Conservation (phyloP, 2,113 vertebrate species). For the Pyxicephalus adspersus region DNA sequence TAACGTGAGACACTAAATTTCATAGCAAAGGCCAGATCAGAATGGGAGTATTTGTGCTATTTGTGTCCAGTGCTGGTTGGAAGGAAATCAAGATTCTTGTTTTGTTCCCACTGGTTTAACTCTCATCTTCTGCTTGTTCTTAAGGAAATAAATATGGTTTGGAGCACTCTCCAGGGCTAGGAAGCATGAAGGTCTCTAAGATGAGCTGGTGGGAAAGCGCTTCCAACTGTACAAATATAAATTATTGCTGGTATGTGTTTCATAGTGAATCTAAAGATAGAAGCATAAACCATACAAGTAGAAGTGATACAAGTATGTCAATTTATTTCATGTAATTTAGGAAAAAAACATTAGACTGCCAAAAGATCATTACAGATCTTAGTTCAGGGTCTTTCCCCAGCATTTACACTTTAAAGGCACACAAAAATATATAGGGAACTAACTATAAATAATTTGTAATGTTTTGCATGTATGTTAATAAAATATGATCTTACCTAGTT, state of each 20-base stretch:
- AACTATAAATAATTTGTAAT: no score
- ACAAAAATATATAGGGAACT: no score
- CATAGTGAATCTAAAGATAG: constrained; percentile 41
- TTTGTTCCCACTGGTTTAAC: constrained; percentile 55
- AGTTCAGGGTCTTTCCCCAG: no score
- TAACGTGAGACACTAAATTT: constrained; percentile 54
- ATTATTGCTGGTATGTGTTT: constrained; percentile 36
- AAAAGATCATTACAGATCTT: no score
- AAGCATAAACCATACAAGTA: constrained; percentile 2
- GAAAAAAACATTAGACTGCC: neutral
- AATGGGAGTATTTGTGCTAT: constrained; percentile 56
- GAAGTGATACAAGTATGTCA: neutral
- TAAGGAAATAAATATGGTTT: constrained; percentile 54
- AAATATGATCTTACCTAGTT: no score
- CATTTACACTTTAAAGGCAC: no score
- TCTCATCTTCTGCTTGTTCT: constrained; percentile 54
- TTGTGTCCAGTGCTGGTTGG: constrained; percentile 53
- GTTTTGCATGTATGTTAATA: no score
- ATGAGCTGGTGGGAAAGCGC: constrained; percentile 47
- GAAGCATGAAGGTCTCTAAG: constrained; percentile 48
- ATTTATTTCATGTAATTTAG: neutral
- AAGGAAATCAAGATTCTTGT: constrained; percentile 53
- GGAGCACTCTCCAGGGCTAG: constrained; percentile 51
- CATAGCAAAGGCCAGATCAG: constrained; percentile 50
- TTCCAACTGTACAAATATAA: constrained; percentile 36